Percentiles rank a stretch among this genome's conserved stretches.
These are phyloP conservation scores for Chaunax sp. DNA, from an alignment of 2,797 vertebrate species.

Conservation along the genomic window DNA sequence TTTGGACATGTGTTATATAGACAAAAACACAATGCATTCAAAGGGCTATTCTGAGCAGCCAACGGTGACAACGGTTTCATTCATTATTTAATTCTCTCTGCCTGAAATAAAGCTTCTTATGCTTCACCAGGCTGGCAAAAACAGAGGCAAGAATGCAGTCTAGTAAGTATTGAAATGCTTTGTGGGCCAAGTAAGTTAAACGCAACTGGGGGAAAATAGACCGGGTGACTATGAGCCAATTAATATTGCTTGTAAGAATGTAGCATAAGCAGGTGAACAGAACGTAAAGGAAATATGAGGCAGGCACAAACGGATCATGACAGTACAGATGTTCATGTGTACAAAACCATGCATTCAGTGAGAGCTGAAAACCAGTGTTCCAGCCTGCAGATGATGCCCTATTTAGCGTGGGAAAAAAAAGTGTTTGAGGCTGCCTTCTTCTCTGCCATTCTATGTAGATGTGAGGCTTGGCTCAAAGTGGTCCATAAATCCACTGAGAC, in stretches of 20 bases:
- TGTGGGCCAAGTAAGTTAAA: conserved; percentile 43
- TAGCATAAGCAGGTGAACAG: conserved; percentile 9
- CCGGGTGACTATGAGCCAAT: conserved; percentile 53
- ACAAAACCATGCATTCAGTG: conserved; percentile 4
- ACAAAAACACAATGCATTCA: not conserved
- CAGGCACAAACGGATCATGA: conserved; percentile 14
- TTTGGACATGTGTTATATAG: not conserved
- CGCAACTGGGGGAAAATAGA: conserved; percentile 61
- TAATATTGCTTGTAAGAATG: conserved; percentile 38
- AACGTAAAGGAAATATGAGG: not conserved
- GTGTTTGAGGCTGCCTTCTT: conserved; percentile 53
- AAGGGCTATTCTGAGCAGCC: not conserved
- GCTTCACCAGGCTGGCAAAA: conserved; percentile 21
- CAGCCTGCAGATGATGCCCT: conserved; percentile 37
- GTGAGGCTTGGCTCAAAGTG: conserved; percentile 57
- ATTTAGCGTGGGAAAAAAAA: conserved; percentile 38
- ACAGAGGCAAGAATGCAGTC: conserved; percentile 16
- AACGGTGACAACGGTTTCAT: conserved; percentile 14
- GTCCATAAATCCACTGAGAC: conserved; percentile 57
- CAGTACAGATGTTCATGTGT: conserved; percentile 7
- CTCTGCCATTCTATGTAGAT: conserved; percentile 42
- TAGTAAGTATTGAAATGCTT: conserved; percentile 45
- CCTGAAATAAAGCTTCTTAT: conserved; percentile 37
- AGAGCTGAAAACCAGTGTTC: conserved; percentile 22
- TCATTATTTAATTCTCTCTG: conserved; percentile 24